These are phyloP conservation scores for Numida meleagris DNA, from an alignment of 2,113 vertebrate genomes.

Conservation along the genomic window DNA sequence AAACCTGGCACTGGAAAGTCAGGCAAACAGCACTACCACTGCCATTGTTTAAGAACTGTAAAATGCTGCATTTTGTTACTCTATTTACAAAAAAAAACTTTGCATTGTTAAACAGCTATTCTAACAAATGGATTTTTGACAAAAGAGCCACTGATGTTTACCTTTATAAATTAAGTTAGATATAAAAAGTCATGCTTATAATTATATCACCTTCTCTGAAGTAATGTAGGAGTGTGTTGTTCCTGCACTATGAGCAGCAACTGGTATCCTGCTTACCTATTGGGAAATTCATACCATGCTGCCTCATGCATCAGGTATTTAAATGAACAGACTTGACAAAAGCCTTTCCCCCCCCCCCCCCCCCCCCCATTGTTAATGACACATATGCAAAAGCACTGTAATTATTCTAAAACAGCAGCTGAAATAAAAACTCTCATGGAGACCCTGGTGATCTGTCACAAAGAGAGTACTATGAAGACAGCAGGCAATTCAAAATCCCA, in stretches of 20 bases:
- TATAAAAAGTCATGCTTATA: not conserved
- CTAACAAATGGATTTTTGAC: not conserved
- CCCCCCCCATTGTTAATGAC: not conserved
- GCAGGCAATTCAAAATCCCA: conserved; percentile 24
- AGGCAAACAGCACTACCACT: not conserved
- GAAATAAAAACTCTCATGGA: not conserved
- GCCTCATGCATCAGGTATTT: not conserved
- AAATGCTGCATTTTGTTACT: not conserved
- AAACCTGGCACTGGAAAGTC: not conserved
- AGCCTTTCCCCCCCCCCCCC: not conserved
- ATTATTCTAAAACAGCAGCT: conserved; percentile 19
- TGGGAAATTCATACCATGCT: not conserved
- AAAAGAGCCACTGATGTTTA: not conserved
- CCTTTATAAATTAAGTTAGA: not conserved
- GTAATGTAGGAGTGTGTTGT: not conserved
- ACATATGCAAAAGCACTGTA: conserved; percentile 1
- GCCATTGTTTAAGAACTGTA: not conserved
- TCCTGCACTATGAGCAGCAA: not conserved
- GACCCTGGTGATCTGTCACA: not conserved
- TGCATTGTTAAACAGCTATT: not conserved
- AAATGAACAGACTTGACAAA: not conserved
- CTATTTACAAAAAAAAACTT: not conserved
- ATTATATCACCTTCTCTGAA: not conserved
- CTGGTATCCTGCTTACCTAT: not conserved
- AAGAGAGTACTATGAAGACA: not conserved